phyloP scores from a whole-genome alignment of 2,888 invertebrate genomes.

The Ectemnius cavifrons region DNA sequence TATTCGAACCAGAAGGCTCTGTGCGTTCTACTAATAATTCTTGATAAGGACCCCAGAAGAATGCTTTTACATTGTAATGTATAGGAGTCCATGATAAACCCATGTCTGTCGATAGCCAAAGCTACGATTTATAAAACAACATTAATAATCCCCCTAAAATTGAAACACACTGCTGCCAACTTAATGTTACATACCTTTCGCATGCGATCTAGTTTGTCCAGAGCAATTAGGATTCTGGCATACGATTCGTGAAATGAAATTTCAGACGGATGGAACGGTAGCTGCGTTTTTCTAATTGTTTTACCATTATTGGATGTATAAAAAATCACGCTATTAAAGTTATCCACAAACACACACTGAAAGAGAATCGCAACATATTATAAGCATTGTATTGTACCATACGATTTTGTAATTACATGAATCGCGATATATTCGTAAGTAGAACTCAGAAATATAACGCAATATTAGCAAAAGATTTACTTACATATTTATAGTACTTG shows the following conservation, averaged over 20 bases:
- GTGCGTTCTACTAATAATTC: slow-evolving; percentile 85
- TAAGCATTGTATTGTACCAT: not conserved
- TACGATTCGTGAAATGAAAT: slow-evolving; percentile 87
- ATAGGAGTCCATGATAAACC: slow-evolving; percentile 85
- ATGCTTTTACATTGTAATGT: slow-evolving; percentile 87
- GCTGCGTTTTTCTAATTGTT: slow-evolving; percentile 82
- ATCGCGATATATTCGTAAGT: not conserved
- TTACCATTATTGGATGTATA: slow-evolving; percentile 87
- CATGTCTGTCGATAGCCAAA: slow-evolving; percentile 88
- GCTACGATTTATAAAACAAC: slow-evolving; percentile 77
- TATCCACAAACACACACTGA: slow-evolving; percentile 92
- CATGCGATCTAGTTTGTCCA: slow-evolving; percentile 85
- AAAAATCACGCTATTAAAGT: slow-evolving; percentile 86
- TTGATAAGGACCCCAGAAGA: slow-evolving; percentile 83
- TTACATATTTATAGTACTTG: slow-evolving; percentile 87
- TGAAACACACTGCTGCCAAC: not conserved
- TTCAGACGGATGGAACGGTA: slow-evolving; percentile 88
- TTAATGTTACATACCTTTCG: slow-evolving; percentile 79
- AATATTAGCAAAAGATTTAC: slow-evolving; percentile 73
- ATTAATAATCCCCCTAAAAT: slow-evolving; percentile 6
- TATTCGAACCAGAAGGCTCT: slow-evolving; percentile 81
- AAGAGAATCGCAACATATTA: slow-evolving; percentile 64
- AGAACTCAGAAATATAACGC: not conserved
- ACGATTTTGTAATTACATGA: not conserved
- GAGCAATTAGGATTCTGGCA: slow-evolving; percentile 84